These are phyloP conservation scores for Lanius ludovicianus DNA, from an alignment of 2,113 vertebrate species.

Conservation along the genomic window DNA sequence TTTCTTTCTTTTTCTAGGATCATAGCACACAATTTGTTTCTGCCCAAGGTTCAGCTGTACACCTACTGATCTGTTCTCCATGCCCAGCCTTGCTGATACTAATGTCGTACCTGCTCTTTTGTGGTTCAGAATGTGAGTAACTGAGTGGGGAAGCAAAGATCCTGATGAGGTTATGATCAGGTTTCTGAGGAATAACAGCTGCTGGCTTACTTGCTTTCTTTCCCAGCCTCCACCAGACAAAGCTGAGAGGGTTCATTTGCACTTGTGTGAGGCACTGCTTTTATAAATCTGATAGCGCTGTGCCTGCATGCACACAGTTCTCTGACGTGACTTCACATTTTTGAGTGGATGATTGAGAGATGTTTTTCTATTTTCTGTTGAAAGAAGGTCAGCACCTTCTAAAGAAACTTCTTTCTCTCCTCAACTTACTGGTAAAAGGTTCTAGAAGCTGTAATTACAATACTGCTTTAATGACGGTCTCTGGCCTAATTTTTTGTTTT, in stretches of 20 bases:
- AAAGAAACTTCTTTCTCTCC: not conserved
- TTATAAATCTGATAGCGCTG: not conserved
- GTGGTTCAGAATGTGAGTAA: not conserved
- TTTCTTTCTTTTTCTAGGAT: not conserved
- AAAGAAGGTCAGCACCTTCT: not conserved
- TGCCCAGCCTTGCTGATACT: not conserved
- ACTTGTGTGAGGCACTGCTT: not conserved
- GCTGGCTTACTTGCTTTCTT: not conserved
- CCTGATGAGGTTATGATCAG: not conserved
- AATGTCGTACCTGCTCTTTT: not conserved
- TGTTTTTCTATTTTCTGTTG: not conserved
- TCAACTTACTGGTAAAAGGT: not conserved
- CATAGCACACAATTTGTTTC: not conserved
- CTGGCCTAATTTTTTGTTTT: not conserved
- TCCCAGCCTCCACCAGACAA: not conserved
- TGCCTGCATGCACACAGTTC: not conserved
- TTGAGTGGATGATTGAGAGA: conserved; percentile 18
- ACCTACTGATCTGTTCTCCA: not conserved
- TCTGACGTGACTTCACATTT: not conserved
- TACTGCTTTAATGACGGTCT: conserved; percentile 29
- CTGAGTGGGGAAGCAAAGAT: not conserved
- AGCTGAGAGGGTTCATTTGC: conserved; percentile 7
- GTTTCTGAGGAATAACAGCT: conserved; percentile 26
- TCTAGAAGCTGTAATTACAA: conserved; percentile 57
- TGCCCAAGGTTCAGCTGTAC: not conserved